phyloP scores from a whole-genome alignment of 2,113 vertebrate genomes.

The Ailuropoda melanoleuca region DNA sequence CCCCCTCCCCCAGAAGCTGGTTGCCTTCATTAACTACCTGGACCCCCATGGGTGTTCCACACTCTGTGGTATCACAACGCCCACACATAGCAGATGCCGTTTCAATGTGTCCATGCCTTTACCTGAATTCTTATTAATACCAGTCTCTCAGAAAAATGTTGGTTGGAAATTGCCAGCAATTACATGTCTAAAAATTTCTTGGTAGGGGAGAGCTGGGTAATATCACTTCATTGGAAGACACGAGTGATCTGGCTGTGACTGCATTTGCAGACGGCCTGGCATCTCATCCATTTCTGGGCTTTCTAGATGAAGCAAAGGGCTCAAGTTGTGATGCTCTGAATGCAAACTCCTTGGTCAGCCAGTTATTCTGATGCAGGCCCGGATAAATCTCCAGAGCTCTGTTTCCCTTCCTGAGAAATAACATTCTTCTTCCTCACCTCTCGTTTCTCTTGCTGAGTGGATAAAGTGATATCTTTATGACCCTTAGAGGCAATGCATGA shows the following conservation, averaged over 20 bases:
- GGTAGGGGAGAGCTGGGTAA: neutral
- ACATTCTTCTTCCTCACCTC: slow-evolving; percentile 55
- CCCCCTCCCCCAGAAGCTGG: neutral
- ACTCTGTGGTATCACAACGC: neutral
- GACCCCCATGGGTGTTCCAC: neutral
- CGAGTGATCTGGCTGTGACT: neutral
- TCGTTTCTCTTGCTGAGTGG: slow-evolving; percentile 60
- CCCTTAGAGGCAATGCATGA: slow-evolving; percentile 61
- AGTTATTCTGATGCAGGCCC: neutral
- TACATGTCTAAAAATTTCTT: slow-evolving; percentile 18
- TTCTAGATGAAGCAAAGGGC: neutral
- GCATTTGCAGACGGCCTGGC: slow-evolving; percentile 30
- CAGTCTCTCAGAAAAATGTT: slow-evolving; percentile 30
- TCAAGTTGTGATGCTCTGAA: slow-evolving; percentile 35
- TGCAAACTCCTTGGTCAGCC: slow-evolving; percentile 24
- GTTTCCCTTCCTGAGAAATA: slow-evolving; percentile 63
- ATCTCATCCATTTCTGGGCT: slow-evolving; percentile 14
- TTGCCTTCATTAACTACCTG: slow-evolving; percentile 1
- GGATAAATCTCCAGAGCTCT: slow-evolving; percentile 57
- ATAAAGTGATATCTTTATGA: slow-evolving; percentile 74
- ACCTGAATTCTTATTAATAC: neutral
- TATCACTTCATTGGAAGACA: slow-evolving; percentile 38
- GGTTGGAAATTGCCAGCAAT: slow-evolving; percentile 19
- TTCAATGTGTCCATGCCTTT: slow-evolving; percentile 14
- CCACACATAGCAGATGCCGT: neutral